Evolutionary conservation across 2,797 vertebrate species (phyloP).

Genomic region (Tenualosa ilisha): DNA sequence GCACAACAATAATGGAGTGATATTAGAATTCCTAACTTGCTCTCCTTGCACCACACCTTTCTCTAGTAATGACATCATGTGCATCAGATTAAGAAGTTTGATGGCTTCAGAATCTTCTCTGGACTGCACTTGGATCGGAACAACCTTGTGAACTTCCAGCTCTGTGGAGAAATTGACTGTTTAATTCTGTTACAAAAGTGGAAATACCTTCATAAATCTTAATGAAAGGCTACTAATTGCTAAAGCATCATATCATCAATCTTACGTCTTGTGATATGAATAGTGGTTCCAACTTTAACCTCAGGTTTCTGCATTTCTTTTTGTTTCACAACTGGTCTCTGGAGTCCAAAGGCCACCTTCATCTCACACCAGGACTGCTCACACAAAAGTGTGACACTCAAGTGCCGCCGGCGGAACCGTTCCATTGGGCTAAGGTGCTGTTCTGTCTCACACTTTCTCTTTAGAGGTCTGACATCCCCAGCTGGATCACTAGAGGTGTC

Average conservation of each 20-base stretch:
- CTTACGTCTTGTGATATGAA: constrained; percentile 73
- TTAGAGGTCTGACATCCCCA: constrained; percentile 21
- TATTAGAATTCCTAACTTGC: not conserved
- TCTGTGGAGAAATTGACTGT: constrained; percentile 52
- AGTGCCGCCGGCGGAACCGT: constrained; percentile 61
- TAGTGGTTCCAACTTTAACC: constrained; percentile 64
- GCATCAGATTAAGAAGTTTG: constrained; percentile 52
- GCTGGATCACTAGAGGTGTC: not conserved
- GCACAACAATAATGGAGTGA: not conserved
- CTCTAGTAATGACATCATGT: constrained; percentile 50
- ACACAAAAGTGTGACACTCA: constrained; percentile 70
- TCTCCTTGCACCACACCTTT: constrained; percentile 44
- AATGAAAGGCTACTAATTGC: too few relatives aligned
- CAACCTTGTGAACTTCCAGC: constrained; percentile 70
- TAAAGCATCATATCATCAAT: too few relatives aligned
- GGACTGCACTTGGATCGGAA: constrained; percentile 53
- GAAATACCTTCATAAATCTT: not conserved
- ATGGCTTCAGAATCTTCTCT: constrained; percentile 55
- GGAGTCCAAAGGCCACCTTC: constrained; percentile 65
- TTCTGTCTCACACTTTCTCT: constrained; percentile 51
- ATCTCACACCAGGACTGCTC: constrained; percentile 78
- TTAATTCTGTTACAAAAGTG: not conserved
- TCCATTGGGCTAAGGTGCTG: constrained; percentile 59
- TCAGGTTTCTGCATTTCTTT: constrained; percentile 53
- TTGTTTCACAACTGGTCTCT: constrained; percentile 57